Percentiles rank a stretch among this genome's conserved stretches.
phyloP scores from a whole-genome alignment of 2,888 invertebrate species.

The Azorinus chamasolen region DNA sequence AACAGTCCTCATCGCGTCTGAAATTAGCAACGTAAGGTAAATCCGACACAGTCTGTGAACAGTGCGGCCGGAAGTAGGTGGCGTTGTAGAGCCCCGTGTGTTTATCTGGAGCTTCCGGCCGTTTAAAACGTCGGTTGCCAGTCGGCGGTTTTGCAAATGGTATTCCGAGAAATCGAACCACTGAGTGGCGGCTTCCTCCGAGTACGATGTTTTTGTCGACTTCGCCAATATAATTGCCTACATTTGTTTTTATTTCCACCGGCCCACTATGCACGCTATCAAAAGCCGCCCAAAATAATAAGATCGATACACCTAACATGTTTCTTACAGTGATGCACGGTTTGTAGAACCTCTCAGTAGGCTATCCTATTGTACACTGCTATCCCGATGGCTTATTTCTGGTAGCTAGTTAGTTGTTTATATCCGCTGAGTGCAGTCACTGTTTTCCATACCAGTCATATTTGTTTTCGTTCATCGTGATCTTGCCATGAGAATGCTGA shows the following conservation, averaged over 20 bases:
- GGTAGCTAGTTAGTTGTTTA: no score
- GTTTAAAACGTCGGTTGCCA: conserved; percentile 26
- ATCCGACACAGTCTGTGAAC: conserved; percentile 35
- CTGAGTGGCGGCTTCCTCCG: conserved; percentile 6
- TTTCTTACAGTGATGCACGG: no score
- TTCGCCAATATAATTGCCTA: conserved; percentile 37
- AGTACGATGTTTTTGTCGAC: conserved; percentile 18
- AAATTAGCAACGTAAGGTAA: conserved; percentile 27
- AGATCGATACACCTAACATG: no score
- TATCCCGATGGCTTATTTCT: no score
- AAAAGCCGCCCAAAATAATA: no score
- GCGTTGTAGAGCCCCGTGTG: conserved; percentile 30
- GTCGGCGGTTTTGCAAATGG: conserved; percentile 53
- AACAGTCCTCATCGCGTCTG: conserved; percentile 94
- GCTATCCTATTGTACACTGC: no score
- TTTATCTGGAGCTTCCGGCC: conserved; percentile 19
- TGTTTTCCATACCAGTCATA: no score
- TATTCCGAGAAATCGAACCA: conserved; percentile 46
- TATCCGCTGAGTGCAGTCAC: no score
- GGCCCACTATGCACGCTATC: no score
- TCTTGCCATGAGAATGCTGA: no score
- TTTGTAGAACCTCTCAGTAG: no score
- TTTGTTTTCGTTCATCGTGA: no score
- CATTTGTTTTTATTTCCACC: neutral
- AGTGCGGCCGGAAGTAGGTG: conserved; percentile 47